Evolutionary conservation across 2,113 vertebrate genomes (phyloP).

Genomic region (Acanthochromis polyacanthus): DNA sequence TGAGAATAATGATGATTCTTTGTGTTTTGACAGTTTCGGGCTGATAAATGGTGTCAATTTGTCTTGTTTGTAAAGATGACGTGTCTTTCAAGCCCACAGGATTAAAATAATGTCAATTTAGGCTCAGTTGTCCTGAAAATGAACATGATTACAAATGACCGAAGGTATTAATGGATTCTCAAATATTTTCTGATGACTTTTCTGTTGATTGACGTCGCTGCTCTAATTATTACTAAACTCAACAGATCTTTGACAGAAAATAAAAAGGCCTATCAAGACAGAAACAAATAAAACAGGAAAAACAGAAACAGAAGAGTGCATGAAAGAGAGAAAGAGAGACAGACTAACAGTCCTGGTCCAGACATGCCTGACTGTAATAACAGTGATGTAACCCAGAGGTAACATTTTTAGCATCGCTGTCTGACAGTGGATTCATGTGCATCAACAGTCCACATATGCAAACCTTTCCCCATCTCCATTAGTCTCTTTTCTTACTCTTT

Average conservation of each 20-base stretch:
- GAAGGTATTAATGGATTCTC: background rate
- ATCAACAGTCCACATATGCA: slow-evolving; percentile 10
- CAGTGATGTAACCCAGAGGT: slow-evolving; percentile 61
- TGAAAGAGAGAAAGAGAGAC: background rate
- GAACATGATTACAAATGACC: background rate
- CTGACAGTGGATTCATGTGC: background rate
- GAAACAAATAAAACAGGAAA: slow-evolving; percentile 5
- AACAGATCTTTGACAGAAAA: background rate
- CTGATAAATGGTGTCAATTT: no score
- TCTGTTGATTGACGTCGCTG: background rate
- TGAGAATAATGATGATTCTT: no score
- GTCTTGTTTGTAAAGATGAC: no score
- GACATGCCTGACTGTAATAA: slow-evolving; percentile 32
- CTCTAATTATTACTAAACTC: background rate
- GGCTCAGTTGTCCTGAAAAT: background rate
- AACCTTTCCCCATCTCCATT: slow-evolving; percentile 15
- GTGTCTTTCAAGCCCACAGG: no score
- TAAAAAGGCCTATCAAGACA: background rate
- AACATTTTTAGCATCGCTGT: slow-evolving; percentile 48
- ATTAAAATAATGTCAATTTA: no score
- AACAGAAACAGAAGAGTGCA: background rate
- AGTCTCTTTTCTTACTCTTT: slow-evolving; percentile 2
- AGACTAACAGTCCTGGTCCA: slow-evolving; percentile 11
- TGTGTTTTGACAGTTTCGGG: no score
- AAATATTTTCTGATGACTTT: background rate